phyloP scores from a whole-genome alignment of 1,140 invertebrate species.

The Papilio polyxenes region DNA sequence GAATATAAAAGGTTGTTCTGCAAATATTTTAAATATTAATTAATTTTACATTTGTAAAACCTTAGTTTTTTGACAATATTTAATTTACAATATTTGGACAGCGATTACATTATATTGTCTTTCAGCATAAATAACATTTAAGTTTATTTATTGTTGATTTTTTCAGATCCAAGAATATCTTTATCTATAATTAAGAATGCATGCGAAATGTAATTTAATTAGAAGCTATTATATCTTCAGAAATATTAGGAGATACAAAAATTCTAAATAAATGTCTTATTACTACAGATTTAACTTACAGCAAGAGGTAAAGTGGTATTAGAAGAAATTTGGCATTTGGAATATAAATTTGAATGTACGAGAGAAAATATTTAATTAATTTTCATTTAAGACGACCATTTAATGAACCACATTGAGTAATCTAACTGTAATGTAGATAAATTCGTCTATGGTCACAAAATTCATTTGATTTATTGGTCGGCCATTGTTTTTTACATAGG shows the following conservation, averaged over 20 bases:
- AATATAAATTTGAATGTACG: conserved; percentile 42
- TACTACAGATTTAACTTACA: conserved; percentile 10
- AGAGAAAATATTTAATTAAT: conserved; percentile 26
- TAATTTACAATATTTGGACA: background rate
- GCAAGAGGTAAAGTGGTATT: conserved; percentile 52
- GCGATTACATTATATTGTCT: background rate
- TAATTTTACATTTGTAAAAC: background rate
- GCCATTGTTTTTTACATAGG: background rate
- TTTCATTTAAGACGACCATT: conserved; percentile 2
- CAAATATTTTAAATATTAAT: background rate
- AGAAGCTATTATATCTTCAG: background rate
- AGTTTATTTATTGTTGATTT: background rate
- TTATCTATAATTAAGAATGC: background rate
- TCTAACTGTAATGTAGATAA: conserved; percentile 33
- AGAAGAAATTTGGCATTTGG: conserved; percentile 47
- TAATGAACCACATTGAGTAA: background rate
- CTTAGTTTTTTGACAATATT: background rate
- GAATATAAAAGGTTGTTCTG: background rate
- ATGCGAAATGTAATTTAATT: background rate
- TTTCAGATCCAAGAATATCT: background rate
- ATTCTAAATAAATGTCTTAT: background rate
- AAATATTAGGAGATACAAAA: background rate
- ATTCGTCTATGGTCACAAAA: conserved; percentile 35
- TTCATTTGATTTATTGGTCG: background rate
- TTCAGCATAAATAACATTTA: background rate